Percentiles rank a stretch among this genome's conserved stretches.
phyloP scores from a whole-genome alignment of 1,140 invertebrate species.

The Caenorhabditis elegans region WBcel235 BX284604.4:5343001-5343500 shows the following conservation, averaged over 20 bases:
- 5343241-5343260: slow-evolving; percentile 57
- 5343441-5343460: slow-evolving; percentile 9
- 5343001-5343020: too few species aligned
- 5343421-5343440: background rate
- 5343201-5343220: background rate
- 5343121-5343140: slow-evolving; percentile 49
- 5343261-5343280: slow-evolving; percentile 57
- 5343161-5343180: background rate
- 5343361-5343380: slow-evolving; percentile 56
- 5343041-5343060: slow-evolving; percentile 69
- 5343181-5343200: background rate
- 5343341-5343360: slow-evolving; percentile 62
- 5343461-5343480: background rate
- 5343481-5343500: slow-evolving; percentile 6
- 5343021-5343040: slow-evolving; percentile 34
- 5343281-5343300: slow-evolving; percentile 65
- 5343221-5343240: slow-evolving; percentile 65
- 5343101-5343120: slow-evolving; percentile 73
- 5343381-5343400: slow-evolving; percentile 28
- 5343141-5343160: slow-evolving; percentile 39
- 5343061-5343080: slow-evolving; percentile 73
- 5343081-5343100: slow-evolving; percentile 73
- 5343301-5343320: slow-evolving; percentile 66
- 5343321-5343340: slow-evolving; percentile 67
- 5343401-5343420: background rate